These are phyloP conservation scores for Steinernema hermaphroditum DNA, from an alignment of 2,888 invertebrate species.

Conservation along the genomic window DNA sequence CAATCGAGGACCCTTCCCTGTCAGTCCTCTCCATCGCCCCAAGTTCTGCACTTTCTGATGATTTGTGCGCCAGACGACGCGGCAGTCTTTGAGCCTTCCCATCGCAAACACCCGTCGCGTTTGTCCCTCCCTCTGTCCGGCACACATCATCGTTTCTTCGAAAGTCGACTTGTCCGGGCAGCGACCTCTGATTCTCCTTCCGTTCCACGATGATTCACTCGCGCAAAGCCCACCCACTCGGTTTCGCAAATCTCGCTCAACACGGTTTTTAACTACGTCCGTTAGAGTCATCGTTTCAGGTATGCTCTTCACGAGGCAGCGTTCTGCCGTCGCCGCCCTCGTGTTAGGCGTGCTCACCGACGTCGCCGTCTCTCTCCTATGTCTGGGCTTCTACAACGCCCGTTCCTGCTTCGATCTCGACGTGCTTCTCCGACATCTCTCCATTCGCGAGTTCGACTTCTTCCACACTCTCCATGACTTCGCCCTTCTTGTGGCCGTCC, in stretches of 20 bases:
- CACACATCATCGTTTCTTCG: neutral
- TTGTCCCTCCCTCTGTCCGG: neutral
- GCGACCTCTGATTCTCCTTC: neutral
- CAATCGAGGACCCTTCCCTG: too few species aligned
- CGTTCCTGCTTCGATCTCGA: conserved; percentile 42
- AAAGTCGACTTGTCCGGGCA: neutral
- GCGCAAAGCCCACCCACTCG: neutral
- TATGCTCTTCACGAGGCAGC: neutral
- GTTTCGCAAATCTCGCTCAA: neutral
- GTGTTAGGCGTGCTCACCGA: conserved; percentile 38
- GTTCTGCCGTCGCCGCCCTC: neutral
- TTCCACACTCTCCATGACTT: conserved; percentile 33
- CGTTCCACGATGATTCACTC: neutral
- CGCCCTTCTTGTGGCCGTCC: conserved; percentile 35
- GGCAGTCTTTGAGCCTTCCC: neutral
- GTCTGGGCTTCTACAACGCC: conserved; percentile 43
- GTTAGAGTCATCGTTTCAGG: neutral
- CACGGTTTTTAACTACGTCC: too few species aligned
- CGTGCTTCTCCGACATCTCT: conserved; percentile 29
- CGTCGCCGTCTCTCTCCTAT: conserved; percentile 40
- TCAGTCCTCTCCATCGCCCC: too few species aligned
- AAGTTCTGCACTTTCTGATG: too few species aligned
- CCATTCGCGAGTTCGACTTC: conserved; percentile 1
- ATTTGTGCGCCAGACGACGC: neutral
- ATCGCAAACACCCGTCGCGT: neutral